phyloP scores from a whole-genome alignment of 2,797 vertebrate species.

The Sandelia bainsii region DNA sequence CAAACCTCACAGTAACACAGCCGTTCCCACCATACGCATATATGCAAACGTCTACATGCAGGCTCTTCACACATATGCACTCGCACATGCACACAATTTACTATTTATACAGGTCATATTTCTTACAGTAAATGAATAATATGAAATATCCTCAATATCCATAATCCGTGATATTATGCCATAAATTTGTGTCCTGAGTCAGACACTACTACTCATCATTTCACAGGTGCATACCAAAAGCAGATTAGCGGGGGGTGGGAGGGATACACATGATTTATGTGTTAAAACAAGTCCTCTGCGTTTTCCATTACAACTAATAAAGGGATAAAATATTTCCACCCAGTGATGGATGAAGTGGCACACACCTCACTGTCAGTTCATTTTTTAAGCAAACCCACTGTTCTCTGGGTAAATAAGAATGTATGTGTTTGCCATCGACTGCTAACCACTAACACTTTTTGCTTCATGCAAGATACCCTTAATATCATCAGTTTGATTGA shows the following conservation, averaged over 20 bases:
- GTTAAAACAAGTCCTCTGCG: conserved; percentile 82
- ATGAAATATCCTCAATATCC: conserved; percentile 82
- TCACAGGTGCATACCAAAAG: conserved; percentile 75
- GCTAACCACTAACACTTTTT: conserved; percentile 69
- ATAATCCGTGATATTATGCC: conserved; percentile 81
- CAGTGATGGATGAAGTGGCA: conserved; percentile 85
- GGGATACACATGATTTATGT: conserved; percentile 83
- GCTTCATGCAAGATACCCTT: conserved; percentile 52
- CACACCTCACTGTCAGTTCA: conserved; percentile 81
- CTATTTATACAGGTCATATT: conserved; percentile 72
- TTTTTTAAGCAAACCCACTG: conserved; percentile 82
- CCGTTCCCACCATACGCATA: conserved; percentile 19
- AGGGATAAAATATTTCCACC: conserved; percentile 81
- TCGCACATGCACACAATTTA: conserved; percentile 50
- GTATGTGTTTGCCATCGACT: conserved; percentile 72
- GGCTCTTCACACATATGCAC: conserved; percentile 14
- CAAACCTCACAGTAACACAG: conserved; percentile 31
- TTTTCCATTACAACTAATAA: conserved; percentile 86
- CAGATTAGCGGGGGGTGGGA: conserved; percentile 63
- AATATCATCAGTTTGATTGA: conserved; percentile 73
- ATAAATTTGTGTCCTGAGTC: conserved; percentile 79
- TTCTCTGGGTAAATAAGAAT: conserved; percentile 83
- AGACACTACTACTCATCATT: conserved; percentile 73
- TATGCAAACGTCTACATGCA: conserved; percentile 13
- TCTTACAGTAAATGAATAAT: conserved; percentile 79